Base-by-base conservation (phyloP, 2,888 invertebrate species). In the Carpatolechia fugitivella region DNA sequence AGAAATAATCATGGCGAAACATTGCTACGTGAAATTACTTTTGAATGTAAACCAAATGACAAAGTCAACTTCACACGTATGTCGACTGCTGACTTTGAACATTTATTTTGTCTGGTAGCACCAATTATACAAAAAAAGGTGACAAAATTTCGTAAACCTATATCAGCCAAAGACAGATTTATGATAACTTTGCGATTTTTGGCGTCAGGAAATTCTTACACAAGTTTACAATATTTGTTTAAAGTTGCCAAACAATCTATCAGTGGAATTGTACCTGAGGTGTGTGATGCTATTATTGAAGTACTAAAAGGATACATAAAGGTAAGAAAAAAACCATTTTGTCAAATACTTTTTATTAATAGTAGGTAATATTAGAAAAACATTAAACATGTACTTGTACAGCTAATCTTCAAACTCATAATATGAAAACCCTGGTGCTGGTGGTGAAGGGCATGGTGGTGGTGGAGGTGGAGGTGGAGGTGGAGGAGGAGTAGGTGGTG, bases 41-140 rank as follows among this genome's bases (percentile, higher is more conserved):
- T 41, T 41, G 41, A 41, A 8, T 41, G 16, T 41, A 16, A 16
- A 10, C 16, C 10, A 18, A 10, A 41, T 7, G 41, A 41, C 41
- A 35, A 35, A 13, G 35, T 35, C n/a, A 35, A 35, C 35, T 35
- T 35, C 35, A 35, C 35, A 35, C 47, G 47, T 8, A 47, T 47
- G 47, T 47, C 47, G 3, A n/a, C 3, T 14, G 14, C 29, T 13
- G 30, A 47, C 13, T 47, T 47, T 47, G 29, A 47, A 30, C 14
- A 47, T 47, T 47, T 47, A 30, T 47, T 30, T 47, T n/a, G 30
- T 47, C 13, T 47, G 30, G 47, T 29, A 14, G 47, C 30, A 29
- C 41, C 41, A 41, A 6, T 30, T 29, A 47, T 47, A 1, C 47
- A 47, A 13, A 47, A 29, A 29, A 47, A 30, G 14, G n/a, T n/a